Conservation (phyloP, 2,888 invertebrate species). For the Arctia plantaginis region DNA sequence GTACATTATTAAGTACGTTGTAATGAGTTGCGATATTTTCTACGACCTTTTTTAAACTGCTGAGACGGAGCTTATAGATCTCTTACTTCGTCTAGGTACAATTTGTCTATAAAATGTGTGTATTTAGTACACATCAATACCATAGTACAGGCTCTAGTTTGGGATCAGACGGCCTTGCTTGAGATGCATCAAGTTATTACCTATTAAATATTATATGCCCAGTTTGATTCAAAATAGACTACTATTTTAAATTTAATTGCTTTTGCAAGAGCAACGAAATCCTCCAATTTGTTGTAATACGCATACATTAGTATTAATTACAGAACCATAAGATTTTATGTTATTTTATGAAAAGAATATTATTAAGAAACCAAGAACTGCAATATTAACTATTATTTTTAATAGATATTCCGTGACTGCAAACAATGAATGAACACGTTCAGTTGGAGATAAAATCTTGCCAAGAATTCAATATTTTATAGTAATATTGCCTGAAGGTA, state of each 20-base stretch:
- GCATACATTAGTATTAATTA: neutral
- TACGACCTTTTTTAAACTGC: too few relatives aligned
- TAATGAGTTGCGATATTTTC: too few relatives aligned
- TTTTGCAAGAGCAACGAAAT: neutral
- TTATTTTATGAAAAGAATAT: neutral
- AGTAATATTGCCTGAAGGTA: neutral
- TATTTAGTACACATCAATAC: too few relatives aligned
- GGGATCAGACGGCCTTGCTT: too few relatives aligned
- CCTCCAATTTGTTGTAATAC: neutral
- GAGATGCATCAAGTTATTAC: too few relatives aligned
- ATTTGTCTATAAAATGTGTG: too few relatives aligned
- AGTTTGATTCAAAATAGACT: neutral
- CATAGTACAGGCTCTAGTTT: neutral
- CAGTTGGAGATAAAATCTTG: conserved; percentile 1
- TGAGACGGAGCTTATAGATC: too few relatives aligned
- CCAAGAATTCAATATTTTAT: neutral
- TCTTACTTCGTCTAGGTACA: too few relatives aligned
- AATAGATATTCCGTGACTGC: conserved; percentile 28
- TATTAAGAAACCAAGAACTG: conserved; percentile 1
- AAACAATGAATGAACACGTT: conserved; percentile 30
- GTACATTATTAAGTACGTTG: too few relatives aligned
- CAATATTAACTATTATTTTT: conserved; percentile 16
- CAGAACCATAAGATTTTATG: neutral
- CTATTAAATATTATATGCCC: too few relatives aligned
- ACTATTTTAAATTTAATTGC: neutral